A percentile compares a stretch with the other conserved stretches of the same genome.
Conservation (phyloP, 2,888 invertebrate species). For the Trilocha varians region DNA sequence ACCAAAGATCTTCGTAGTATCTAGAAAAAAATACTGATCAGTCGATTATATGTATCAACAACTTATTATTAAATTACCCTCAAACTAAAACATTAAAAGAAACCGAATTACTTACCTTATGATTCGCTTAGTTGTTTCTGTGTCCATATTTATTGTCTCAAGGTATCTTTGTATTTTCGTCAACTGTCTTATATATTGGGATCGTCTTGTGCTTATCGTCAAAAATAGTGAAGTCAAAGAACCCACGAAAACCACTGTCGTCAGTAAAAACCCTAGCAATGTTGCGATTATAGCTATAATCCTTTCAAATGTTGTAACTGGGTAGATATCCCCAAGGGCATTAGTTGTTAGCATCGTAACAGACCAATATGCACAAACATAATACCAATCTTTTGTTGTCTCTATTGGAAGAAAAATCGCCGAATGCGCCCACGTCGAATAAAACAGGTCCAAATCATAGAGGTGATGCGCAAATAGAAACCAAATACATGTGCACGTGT, state of each 20-base stretch:
- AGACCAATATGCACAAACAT: constrained; percentile 61
- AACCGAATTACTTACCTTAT: constrained; percentile 34
- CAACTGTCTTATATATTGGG: constrained; percentile 55
- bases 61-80: too few relatives aligned
- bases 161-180: constrained; percentile 59
- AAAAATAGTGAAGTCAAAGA: constrained; percentile 66
- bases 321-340: constrained; percentile 60
- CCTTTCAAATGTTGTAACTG: constrained; percentile 54
- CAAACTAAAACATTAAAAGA: too few relatives aligned
- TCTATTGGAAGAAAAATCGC: constrained; percentile 52
- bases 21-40: constrained; percentile 21
- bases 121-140: constrained; percentile 48
- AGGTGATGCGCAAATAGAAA: constrained; percentile 51
- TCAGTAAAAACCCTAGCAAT: constrained; percentile 56
- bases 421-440: constrained; percentile 50
- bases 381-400: constrained; percentile 55
- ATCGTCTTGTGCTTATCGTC: constrained; percentile 58
- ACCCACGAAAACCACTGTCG: constrained; percentile 66
- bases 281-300: constrained; percentile 47
- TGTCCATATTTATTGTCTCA: constrained; percentile 52
- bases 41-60: too few relatives aligned
- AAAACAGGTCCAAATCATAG: constrained; percentile 43
- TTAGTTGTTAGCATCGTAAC: constrained; percentile 62
- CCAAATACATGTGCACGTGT: constrained; percentile 65
- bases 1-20: constrained; percentile 70